Conservation (phyloP, 2,888 invertebrate genomes). For the Aleiodes testaceus region DNA sequence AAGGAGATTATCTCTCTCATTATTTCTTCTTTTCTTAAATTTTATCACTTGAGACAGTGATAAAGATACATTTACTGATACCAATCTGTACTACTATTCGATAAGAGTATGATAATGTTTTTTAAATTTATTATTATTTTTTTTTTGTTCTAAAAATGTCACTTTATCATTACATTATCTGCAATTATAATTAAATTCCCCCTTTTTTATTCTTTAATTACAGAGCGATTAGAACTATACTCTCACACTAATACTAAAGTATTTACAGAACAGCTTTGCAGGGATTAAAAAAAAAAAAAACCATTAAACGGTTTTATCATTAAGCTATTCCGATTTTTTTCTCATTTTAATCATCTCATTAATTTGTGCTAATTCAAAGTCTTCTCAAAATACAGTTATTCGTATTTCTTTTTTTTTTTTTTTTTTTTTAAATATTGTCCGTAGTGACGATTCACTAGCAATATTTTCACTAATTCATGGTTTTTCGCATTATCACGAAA, state of each 20-base stretch:
- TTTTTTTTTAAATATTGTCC: slow-evolving; percentile 47
- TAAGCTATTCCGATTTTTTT: slow-evolving; percentile 29
- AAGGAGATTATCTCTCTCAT: background rate
- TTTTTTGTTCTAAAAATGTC: background rate
- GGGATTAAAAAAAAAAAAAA: slow-evolving; percentile 44
- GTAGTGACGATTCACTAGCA: slow-evolving; percentile 44
- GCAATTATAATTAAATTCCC: background rate
- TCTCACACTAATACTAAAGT: slow-evolving; percentile 27
- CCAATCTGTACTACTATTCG: slow-evolving; percentile 23
- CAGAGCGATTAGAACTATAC: slow-evolving; percentile 31
- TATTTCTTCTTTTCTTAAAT: background rate
- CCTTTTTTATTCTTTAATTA: slow-evolving; percentile 27
- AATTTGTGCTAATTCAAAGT: slow-evolving; percentile 33
- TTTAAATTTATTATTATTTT: background rate
- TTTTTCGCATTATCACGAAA: slow-evolving; percentile 33
- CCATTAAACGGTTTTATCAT: slow-evolving; percentile 32
- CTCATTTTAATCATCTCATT: slow-evolving; percentile 31
- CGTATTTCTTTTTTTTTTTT: slow-evolving; percentile 12
- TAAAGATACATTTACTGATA: slow-evolving; percentile 25
- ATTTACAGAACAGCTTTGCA: slow-evolving; percentile 53
- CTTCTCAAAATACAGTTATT: slow-evolving; percentile 7
- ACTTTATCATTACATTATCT: slow-evolving; percentile 18
- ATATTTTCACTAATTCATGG: slow-evolving; percentile 45
- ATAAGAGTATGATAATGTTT: slow-evolving; percentile 25
- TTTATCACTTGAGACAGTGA: slow-evolving; percentile 2